phyloP scores from a whole-genome alignment of 2,797 vertebrate genomes.

The Brachyrhaphis roseni region DNA sequence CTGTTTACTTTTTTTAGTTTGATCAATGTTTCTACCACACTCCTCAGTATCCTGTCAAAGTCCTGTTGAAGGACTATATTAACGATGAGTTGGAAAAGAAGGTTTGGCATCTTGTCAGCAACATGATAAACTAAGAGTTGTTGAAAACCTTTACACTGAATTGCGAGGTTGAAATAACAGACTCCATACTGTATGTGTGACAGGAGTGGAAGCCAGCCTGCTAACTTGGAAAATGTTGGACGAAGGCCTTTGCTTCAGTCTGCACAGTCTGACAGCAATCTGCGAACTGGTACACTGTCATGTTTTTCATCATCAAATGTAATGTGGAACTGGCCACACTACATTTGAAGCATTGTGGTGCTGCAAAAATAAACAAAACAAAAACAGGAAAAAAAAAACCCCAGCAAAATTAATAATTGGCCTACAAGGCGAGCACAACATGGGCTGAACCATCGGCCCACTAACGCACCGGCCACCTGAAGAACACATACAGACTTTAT shows the following conservation, averaged over 20 bases:
- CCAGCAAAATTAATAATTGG: too few relatives aligned
- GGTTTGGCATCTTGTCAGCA: neutral
- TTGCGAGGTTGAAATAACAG: neutral
- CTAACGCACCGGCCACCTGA: too few relatives aligned
- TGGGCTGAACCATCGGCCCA: too few relatives aligned
- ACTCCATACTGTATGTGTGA: conserved; percentile 9
- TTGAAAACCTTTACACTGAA: neutral
- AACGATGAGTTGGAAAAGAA: neutral
- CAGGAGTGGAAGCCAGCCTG: conserved; percentile 88
- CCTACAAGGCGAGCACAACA: too few relatives aligned
- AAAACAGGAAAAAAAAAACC: too few relatives aligned
- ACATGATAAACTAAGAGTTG: neutral
- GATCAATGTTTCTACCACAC: neutral
- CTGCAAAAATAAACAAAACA: too few relatives aligned
- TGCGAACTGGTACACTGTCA: conserved; percentile 73
- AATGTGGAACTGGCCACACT: neutral
- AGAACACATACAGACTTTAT: too few relatives aligned
- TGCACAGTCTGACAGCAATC: conserved; percentile 88
- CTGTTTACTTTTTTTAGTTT: neutral
- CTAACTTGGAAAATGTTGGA: conserved; percentile 82
- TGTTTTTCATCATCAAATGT: neutral
- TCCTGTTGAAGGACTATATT: neutral
- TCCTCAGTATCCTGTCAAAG: neutral
- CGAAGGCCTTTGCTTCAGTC: conserved; percentile 78
- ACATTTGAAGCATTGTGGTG: too few relatives aligned